Evolutionary conservation across 1,140 invertebrate species (phyloP), one percentile per base, ranked within the genome.

Genomic region (Pemphigus obesinymphae): DNA sequence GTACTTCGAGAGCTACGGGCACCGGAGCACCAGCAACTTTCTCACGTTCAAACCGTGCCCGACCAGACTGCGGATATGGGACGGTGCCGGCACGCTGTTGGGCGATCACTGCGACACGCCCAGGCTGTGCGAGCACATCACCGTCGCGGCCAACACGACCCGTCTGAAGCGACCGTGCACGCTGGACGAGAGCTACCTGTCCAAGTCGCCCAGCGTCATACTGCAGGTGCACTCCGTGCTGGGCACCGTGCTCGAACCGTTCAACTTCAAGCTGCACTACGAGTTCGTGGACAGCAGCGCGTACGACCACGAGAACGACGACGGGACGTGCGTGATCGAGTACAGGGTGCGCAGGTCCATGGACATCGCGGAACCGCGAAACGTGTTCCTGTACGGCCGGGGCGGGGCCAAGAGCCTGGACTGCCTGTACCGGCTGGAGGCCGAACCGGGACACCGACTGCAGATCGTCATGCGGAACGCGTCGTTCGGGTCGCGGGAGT

Each of bases 271-370:
- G 48, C 72, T 84, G 29, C 83, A 82, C 80, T 96, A 96, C 86
- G 94, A 96, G 86, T 96, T 96, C 84, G 91, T 96, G 3, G 93
- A 95, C 85, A 94, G 93, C 0, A 87, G 92, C 61, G 89, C 95
- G 82, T 92, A 91, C 26, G 93, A 93, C 2, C 91, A 92, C 73
- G 15, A 84, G 85, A 75, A 86, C 85, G 15, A 82, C 72, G 84
- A 86, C 86, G 53, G 53, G 7, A 85, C 86, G 20, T 91, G 90
- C 84, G 88, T 87, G 76, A 84, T 91, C 23, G 83, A 91, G 0
- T 91, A 90, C 86, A 87, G 88, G 3, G 88, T 88, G 37, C 89
- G 89, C 0, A 87, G 88, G 40, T 87, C 89, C 0, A 92, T 93
- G 3, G 88, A 89, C 26, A 88, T 95, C 29, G 89, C 88, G 8